phyloP scores from a whole-genome alignment of 2,888 invertebrate genomes.

The Smittia aterrima region DNA sequence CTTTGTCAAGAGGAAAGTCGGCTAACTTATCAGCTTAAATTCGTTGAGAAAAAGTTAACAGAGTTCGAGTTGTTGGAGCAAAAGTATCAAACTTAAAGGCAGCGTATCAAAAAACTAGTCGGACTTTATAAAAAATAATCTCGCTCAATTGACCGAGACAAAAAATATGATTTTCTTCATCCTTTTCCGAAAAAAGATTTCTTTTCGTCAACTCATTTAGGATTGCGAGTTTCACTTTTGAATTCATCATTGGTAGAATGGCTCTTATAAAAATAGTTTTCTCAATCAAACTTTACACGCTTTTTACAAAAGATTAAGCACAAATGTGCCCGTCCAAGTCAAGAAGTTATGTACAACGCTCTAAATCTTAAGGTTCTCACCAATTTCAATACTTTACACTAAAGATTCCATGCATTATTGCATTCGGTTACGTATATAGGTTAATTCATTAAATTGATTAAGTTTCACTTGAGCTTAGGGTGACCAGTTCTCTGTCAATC shows the following conservation, averaged over 20 bases:
- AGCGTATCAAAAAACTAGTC: neutral
- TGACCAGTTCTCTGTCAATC: too few relatives aligned
- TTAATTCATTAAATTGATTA: conserved; percentile 34
- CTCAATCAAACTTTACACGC: conserved; percentile 1
- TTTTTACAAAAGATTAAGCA: conserved; percentile 4
- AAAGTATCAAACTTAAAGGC: conserved; percentile 17
- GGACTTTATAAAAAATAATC: conserved; percentile 9
- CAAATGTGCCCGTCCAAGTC: neutral
- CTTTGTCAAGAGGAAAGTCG: conserved; percentile 19
- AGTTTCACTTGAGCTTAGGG: conserved; percentile 1
- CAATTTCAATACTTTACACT: neutral
- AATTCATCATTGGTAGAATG: conserved; percentile 4
- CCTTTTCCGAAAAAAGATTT: neutral
- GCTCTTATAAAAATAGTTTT: conserved; percentile 19
- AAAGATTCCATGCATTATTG: conserved; percentile 27
- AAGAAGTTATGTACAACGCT: neutral
- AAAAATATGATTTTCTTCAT: too few relatives aligned
- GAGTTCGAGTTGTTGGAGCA: neutral
- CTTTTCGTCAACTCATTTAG: conserved; percentile 9
- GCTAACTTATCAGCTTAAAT: neutral
- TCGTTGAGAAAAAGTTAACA: neutral
- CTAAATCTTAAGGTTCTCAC: neutral
- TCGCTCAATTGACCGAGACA: neutral
- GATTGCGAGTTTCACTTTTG: conserved; percentile 1
- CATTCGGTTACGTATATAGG: conserved; percentile 38